A percentile compares a stretch with the other conserved stretches of the same genome.
Evolutionary conservation across 2,113 vertebrate species (phyloP).

Genomic region (Brienomyrus longianalis): DNA sequence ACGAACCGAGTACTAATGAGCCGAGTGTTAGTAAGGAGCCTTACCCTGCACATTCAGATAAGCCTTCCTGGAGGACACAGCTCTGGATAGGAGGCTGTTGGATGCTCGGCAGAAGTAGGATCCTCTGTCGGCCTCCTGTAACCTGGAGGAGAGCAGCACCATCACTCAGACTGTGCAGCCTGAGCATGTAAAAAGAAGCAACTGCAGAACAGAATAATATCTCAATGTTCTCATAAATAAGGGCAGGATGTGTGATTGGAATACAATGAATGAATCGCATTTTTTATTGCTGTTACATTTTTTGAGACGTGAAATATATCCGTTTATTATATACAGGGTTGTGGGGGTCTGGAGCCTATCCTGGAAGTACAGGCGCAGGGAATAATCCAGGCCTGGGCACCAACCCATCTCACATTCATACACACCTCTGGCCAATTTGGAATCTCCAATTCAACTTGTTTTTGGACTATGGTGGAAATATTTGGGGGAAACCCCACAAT

Average conservation of each 20-base stretch:
- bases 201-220: background rate
- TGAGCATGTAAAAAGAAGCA: background rate
- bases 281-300: background rate
- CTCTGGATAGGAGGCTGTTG: slow-evolving; percentile 48
- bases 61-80: slow-evolving; percentile 49
- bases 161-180: background rate
- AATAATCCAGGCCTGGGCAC: background rate
- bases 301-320: background rate
- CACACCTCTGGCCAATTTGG: background rate
- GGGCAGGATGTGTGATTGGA: background rate
- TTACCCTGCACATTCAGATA: slow-evolving; percentile 56
- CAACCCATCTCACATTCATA: background rate
- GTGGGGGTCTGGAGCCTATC: background rate
- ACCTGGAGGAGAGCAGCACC: slow-evolving; percentile 35
- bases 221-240: background rate
- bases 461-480: background rate
- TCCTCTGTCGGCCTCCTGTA: slow-evolving; percentile 52
- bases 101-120: slow-evolving; percentile 61
- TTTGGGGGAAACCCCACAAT: background rate
- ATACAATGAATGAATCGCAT: background rate
- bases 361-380: background rate
- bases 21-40: background rate
- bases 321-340: background rate
- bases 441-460: background rate
- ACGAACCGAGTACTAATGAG: background rate